These are phyloP conservation scores for Chionoecetes opilio DNA, from an alignment of 1,140 invertebrate genomes.

Conservation along the genomic window DNA sequence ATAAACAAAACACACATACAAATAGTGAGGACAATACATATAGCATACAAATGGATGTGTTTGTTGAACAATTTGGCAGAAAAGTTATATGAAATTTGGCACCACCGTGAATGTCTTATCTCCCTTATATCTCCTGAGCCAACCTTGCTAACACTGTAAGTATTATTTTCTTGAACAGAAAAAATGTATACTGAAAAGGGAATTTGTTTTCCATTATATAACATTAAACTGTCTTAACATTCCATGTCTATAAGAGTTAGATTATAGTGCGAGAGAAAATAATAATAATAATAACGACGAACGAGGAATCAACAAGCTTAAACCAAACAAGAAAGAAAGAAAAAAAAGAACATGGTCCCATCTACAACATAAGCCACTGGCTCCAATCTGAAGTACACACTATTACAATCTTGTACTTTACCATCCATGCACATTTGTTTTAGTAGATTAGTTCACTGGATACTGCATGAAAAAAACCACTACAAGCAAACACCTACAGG, in stretches of 20 bases:
- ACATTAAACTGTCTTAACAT: constrained; percentile 51
- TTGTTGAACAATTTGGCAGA: not conserved
- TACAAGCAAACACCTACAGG: constrained; percentile 70
- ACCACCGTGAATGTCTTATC: constrained; percentile 52
- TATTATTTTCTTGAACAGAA: not conserved
- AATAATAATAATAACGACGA: constrained; percentile 43
- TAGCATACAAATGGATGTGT: not conserved
- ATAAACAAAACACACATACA: constrained; percentile 33
- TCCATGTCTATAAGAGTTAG: constrained; percentile 49
- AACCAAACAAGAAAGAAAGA: constrained; percentile 43
- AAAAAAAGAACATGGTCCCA: constrained; percentile 34
- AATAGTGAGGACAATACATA: not conserved
- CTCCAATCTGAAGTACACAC: constrained; percentile 52
- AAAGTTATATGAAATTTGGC: not conserved
- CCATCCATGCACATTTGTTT: constrained; percentile 67
- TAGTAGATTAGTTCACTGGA: constrained; percentile 66
- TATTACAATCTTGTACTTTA: constrained; percentile 70
- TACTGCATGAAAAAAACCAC: constrained; percentile 51
- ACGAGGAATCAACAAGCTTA: constrained; percentile 51
- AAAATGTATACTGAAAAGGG: constrained; percentile 34
- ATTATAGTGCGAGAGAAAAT: constrained; percentile 34
- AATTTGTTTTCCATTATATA: not conserved
- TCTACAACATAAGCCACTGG: constrained; percentile 53
- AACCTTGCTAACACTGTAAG: constrained; percentile 61
- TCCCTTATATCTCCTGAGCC: constrained; percentile 60